These are phyloP conservation scores for Bellardia bayeri DNA, from an alignment of 2,888 invertebrate species.

Conservation along the genomic window DNA sequence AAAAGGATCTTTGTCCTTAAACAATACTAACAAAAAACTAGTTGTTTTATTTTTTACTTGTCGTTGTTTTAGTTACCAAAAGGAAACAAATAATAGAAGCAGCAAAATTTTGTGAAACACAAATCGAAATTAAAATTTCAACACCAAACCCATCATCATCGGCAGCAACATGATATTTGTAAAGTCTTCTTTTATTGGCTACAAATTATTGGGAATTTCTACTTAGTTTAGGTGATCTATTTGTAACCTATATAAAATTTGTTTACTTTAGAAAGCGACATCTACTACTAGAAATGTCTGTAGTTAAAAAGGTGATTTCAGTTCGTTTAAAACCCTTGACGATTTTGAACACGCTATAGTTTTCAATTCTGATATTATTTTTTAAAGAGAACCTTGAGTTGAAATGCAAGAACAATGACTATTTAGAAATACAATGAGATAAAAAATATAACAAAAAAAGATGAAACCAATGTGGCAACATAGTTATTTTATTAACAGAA, in stretches of 20 bases:
- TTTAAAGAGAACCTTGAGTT: no score
- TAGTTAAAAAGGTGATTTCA: no score
- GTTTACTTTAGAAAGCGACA: no score
- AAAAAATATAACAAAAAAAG: no score
- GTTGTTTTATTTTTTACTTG: conserved; percentile 8
- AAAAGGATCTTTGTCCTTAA: conserved; percentile 63
- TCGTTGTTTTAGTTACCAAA: conserved; percentile 16
- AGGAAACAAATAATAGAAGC: conserved; percentile 39
- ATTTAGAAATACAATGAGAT: no score
- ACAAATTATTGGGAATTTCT: conserved; percentile 6
- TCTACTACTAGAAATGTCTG: no score
- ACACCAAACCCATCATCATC: conserved; percentile 66
- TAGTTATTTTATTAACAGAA: no score
- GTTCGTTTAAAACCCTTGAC: no score
- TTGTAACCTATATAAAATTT: background rate
- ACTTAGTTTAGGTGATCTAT: background rate
- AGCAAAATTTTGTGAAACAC: conserved; percentile 58
- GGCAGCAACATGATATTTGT: conserved; percentile 14
- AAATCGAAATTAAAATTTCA: conserved; percentile 76
- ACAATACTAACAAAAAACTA: conserved; percentile 25
- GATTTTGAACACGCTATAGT: no score
- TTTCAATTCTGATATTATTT: no score
- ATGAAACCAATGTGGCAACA: no score
- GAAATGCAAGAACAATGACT: no score
- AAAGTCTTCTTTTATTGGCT: background rate